These are phyloP conservation scores for Nibea albiflora DNA, from an alignment of 2,113 vertebrate genomes.

Conservation along the genomic window DNA sequence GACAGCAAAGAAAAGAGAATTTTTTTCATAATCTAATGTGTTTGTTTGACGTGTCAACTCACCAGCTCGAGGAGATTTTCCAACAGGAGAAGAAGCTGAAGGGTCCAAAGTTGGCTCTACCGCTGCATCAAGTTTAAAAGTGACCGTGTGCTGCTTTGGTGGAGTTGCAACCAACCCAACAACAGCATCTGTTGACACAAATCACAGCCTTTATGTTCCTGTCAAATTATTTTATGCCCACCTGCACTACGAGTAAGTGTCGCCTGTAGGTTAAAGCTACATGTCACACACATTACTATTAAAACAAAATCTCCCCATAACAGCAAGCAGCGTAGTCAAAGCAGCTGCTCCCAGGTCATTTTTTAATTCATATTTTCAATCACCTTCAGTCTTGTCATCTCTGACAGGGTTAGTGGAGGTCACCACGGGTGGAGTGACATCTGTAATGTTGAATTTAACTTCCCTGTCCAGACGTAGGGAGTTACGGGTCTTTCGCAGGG, in stretches of 20 bases:
- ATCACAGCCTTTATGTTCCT: not conserved
- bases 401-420: not conserved
- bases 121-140: conserved; percentile 30
- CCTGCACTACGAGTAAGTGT: not conserved
- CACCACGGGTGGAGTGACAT: not conserved
- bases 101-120: not conserved
- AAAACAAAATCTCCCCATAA: not conserved
- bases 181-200: conserved; percentile 50
- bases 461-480: conserved; percentile 43
- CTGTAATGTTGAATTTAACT: conserved; percentile 34
- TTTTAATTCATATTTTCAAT: no score
- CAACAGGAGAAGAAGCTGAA: not conserved
- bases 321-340: no score
- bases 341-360: not conserved
- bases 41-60: conserved; percentile 23
- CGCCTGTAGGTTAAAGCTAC: not conserved
- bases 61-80: conserved; percentile 61
- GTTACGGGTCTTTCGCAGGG: conserved; percentile 63
- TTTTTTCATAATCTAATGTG: not conserved
- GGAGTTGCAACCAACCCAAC: conserved; percentile 35
- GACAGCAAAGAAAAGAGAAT: not conserved
- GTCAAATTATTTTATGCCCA: not conserved
- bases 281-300: not conserved
- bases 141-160: conserved; percentile 40
- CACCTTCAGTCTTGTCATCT: conserved; percentile 44